These are phyloP conservation scores for Proterorhinus semilunaris DNA, from an alignment of 2,113 vertebrate species.

Conservation along the genomic window DNA sequence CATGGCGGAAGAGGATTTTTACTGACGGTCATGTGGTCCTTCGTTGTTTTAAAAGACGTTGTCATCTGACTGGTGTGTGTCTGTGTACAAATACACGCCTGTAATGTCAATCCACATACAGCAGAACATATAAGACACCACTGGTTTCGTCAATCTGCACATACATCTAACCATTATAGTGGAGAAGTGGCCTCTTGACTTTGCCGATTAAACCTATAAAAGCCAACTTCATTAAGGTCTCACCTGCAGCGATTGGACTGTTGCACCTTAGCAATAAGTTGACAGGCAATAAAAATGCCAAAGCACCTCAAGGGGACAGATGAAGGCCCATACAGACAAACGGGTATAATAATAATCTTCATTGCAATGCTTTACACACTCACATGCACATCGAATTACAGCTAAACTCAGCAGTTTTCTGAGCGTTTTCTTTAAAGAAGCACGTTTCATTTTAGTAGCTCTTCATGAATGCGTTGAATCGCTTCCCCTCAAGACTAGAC, in stretches of 20 bases:
- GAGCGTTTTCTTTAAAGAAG: slow-evolving; percentile 34
- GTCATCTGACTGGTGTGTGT: slow-evolving; percentile 11
- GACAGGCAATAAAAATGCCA: slow-evolving; percentile 59
- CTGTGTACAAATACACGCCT: slow-evolving; percentile 9
- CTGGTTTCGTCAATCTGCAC: background rate
- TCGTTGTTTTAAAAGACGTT: background rate
- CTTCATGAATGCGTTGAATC: slow-evolving; percentile 21
- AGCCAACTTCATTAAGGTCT: slow-evolving; percentile 63
- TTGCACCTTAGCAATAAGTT: slow-evolving; percentile 60
- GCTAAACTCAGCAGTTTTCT: slow-evolving; percentile 48
- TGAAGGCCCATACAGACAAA: slow-evolving; percentile 27
- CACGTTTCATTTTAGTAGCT: slow-evolving; percentile 34
- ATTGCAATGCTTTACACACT: slow-evolving; percentile 14
- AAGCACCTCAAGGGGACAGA: slow-evolving; percentile 53
- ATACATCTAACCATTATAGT: slow-evolving; percentile 12
- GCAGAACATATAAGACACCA: slow-evolving; percentile 13
- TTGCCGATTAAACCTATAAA: slow-evolving; percentile 65
- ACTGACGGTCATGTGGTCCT: background rate
- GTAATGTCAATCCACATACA: background rate
- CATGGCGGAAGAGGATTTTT: background rate
- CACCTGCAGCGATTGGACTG: slow-evolving; percentile 56
- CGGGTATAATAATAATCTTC: slow-evolving; percentile 49
- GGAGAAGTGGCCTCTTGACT: slow-evolving; percentile 56
- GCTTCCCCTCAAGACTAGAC: slow-evolving; percentile 36
- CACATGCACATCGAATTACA: slow-evolving; percentile 26